Conservation (phyloP, 1,140 invertebrate species). For the Drosophila asahinai region DNA sequence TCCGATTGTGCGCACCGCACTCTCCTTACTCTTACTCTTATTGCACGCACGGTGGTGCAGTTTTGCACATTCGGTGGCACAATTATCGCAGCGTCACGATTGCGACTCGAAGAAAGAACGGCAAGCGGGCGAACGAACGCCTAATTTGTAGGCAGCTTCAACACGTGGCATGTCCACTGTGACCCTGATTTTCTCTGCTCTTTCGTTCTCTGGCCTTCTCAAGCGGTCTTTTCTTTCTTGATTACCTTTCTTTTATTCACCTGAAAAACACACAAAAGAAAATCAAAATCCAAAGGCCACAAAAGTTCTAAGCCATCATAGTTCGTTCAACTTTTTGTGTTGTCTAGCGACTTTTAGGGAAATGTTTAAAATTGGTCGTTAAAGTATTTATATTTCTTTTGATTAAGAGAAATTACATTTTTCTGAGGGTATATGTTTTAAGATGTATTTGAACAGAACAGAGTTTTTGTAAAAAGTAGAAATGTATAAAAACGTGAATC, state of each 20-base stretch:
- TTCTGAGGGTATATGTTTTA: background rate
- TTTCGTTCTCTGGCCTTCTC: slow-evolving; percentile 23
- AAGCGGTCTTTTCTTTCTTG: slow-evolving; percentile 1
- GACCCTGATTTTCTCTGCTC: slow-evolving; percentile 48
- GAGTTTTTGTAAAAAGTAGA: too few relatives aligned
- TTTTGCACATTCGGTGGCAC: slow-evolving; percentile 9
- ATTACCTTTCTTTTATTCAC: slow-evolving; percentile 27
- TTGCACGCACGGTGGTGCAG: slow-evolving; percentile 35
- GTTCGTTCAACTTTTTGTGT: slow-evolving; percentile 63
- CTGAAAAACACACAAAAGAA: slow-evolving; percentile 15
- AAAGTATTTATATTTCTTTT: too few relatives aligned
- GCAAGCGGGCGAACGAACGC: slow-evolving; percentile 1
- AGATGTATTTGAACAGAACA: background rate
- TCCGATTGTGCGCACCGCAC: slow-evolving; percentile 66
- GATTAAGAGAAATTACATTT: background rate
- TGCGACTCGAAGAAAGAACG: slow-evolving; percentile 15
- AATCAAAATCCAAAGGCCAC: slow-evolving; percentile 20
- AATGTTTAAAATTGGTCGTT: background rate
- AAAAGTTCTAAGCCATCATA: slow-evolving; percentile 5
- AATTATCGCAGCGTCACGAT: slow-evolving; percentile 45
- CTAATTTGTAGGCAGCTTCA: slow-evolving; percentile 44
- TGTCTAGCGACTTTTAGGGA: background rate
- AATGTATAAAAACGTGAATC: background rate
- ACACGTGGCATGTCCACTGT: slow-evolving; percentile 68
- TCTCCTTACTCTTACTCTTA: slow-evolving; percentile 27